A percentile compares a stretch with the other conserved stretches of the same genome.
Evolutionary conservation across 2,113 vertebrate species (phyloP).

Genomic region (Plecturocebus donacophilus): DNA sequence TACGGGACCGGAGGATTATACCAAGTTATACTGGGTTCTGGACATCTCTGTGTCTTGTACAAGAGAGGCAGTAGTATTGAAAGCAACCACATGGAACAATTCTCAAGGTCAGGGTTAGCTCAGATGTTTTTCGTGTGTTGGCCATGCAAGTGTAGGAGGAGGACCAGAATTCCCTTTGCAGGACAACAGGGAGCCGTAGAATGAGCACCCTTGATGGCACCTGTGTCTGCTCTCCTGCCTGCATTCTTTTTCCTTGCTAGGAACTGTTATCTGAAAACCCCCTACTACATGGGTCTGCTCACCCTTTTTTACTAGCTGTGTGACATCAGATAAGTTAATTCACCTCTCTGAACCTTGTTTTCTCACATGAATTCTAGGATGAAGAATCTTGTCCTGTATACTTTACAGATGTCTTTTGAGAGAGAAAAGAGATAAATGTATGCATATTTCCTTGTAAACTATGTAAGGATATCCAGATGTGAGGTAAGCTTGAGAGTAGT

Average conservation of each 20-base stretch:
- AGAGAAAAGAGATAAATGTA: background rate
- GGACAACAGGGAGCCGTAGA: fast-evolving
- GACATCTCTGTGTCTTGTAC: background rate
- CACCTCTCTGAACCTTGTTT: background rate
- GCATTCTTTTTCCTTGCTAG: background rate
- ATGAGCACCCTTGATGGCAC: fast-evolving
- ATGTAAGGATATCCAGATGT: background rate
- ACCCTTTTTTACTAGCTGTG: background rate
- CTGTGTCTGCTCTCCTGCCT: background rate
- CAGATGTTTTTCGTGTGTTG: no score
- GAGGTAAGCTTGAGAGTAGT: background rate
- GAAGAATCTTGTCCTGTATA: background rate
- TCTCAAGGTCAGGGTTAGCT: background rate
- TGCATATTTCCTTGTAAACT: background rate
- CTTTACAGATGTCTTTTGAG: background rate
- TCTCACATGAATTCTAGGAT: background rate
- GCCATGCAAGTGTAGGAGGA: fast-evolving
- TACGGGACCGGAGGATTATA: background rate
- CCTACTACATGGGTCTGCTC: background rate
- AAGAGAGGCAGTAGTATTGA: background rate
- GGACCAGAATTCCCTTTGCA: background rate
- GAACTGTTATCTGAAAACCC: background rate
- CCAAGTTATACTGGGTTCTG: background rate
- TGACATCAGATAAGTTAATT: background rate
- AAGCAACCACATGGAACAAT: background rate